phyloP scores from a whole-genome alignment of 2,797 vertebrate genomes.

The Sebastes oblongus region DNA sequence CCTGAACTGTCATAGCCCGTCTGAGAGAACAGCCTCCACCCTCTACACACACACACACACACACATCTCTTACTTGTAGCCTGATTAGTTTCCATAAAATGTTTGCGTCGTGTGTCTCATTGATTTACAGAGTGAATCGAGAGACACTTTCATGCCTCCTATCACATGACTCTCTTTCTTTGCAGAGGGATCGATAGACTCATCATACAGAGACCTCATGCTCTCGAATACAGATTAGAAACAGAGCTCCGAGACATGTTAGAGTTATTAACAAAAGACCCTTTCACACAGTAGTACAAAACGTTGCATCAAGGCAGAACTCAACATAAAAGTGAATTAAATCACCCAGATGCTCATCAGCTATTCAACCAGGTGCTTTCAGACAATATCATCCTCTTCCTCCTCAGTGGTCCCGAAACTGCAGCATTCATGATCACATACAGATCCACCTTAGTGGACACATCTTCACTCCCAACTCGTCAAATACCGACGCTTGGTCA shows the following conservation, averaged over 20 bases:
- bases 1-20: no score
- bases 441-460: neutral
- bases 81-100: conserved; percentile 50
- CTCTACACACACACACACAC: no score
- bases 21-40: no score
- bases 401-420: neutral
- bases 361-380: no score
- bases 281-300: neutral
- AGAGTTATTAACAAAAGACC: neutral
- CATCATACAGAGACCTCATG: conserved; percentile 7
- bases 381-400: no score
- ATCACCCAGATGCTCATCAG: neutral
- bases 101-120: conserved; percentile 35
- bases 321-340: neutral
- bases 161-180: conserved; percentile 28
- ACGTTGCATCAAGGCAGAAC: neutral
- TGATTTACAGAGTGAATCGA: conserved; percentile 50
- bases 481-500: no score
- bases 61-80: conserved; percentile 2
- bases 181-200: conserved; percentile 54
- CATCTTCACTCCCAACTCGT: no score
- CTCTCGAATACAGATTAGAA: conserved; percentile 12
- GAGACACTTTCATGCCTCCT: conserved; percentile 48
- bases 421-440: neutral
- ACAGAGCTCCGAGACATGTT: neutral